Conservation (phyloP, 2,888 invertebrate species). For the Halictus ligatus region DNA sequence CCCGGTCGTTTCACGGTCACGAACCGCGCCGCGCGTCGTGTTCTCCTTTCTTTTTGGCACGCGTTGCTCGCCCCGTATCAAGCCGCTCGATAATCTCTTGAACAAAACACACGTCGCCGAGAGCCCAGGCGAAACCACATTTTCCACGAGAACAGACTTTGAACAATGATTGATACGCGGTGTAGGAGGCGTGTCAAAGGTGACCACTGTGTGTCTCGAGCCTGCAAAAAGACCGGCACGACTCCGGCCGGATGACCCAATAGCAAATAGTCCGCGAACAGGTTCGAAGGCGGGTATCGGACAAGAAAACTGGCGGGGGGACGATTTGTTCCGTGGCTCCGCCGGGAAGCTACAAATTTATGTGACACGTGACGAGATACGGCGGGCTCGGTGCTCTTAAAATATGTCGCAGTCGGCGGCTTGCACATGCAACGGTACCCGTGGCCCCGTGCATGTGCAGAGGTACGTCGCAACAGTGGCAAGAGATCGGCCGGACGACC, state of each 20-base stretch:
- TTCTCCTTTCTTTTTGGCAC: background rate
- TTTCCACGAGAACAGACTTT: background rate
- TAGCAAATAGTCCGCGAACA: conserved; percentile 7
- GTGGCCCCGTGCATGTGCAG: conserved; percentile 44
- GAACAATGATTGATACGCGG: background rate
- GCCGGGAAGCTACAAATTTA: conserved; percentile 58
- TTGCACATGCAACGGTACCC: conserved; percentile 58
- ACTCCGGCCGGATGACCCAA: background rate
- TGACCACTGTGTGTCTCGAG: background rate
- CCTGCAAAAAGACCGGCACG: background rate
- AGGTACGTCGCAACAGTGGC: conserved; percentile 64
- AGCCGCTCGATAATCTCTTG: background rate
- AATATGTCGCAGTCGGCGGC: conserved; percentile 56
- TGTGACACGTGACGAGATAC: conserved; percentile 53
- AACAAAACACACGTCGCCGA: background rate
- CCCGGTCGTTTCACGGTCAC: conserved; percentile 40
- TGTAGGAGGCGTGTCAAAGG: background rate
- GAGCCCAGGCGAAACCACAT: too few species aligned
- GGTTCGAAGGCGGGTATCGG: background rate
- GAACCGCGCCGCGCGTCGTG: background rate
- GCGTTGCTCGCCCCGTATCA: background rate
- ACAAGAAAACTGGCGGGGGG: background rate
- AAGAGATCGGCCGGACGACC: conserved; percentile 59
- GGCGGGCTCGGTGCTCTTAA: conserved; percentile 40
- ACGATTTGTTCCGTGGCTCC: conserved; percentile 35